These are phyloP conservation scores for Meghimatium bilineatum DNA, from an alignment of 2,888 invertebrate genomes.

Conservation along the genomic window DNA sequence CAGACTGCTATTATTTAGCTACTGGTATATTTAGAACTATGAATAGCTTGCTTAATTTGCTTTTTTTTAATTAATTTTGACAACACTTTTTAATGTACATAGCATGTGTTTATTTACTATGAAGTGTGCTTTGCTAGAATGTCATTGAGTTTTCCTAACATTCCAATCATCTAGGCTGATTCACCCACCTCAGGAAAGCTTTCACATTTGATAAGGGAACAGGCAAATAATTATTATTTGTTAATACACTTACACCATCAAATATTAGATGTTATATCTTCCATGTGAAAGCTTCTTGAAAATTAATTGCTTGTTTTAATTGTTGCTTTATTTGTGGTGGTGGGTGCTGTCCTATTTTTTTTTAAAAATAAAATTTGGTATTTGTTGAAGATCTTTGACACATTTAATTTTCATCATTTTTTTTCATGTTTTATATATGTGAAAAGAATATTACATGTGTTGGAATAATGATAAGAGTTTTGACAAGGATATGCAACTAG, in stretches of 20 bases:
- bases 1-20: background rate
- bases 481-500: background rate
- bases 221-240: background rate
- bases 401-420: background rate
- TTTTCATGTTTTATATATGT: constrained; percentile 4
- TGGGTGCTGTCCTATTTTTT: constrained; percentile 26
- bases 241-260: background rate
- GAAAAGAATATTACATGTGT: constrained; percentile 2
- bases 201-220: background rate
- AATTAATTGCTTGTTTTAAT: constrained; percentile 10
- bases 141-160: constrained; percentile 15
- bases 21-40: background rate
- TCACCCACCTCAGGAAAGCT: constrained; percentile 37
- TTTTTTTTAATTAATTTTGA: background rate
- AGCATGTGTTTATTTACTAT: constrained; percentile 7
- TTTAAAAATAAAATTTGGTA: background rate
- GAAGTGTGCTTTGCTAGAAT: constrained; percentile 19
- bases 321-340: constrained; percentile 39
- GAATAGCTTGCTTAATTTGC: background rate
- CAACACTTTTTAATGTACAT: constrained; percentile 10
- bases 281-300: constrained; percentile 36
- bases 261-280: background rate
- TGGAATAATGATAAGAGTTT: constrained; percentile 29
- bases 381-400: constrained; percentile 34
- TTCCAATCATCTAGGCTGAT: constrained; percentile 28